Evolutionary conservation across 2,888 invertebrate genomes (phyloP).

Genomic region (Creontiades dilutus): DNA sequence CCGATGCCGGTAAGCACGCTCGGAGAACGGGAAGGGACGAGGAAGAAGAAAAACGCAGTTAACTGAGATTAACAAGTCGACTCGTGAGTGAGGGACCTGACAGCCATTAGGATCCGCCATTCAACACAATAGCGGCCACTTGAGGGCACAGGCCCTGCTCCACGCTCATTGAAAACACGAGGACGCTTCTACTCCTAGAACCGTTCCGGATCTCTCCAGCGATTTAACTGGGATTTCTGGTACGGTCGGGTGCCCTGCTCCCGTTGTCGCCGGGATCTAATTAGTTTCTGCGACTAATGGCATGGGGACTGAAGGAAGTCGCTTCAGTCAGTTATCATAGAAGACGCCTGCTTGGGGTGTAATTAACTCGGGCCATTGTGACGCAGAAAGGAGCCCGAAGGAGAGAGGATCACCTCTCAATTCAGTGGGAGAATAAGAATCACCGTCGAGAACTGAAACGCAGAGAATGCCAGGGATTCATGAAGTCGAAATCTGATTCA

Average conservation of each 20-base stretch:
- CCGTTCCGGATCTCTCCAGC: conserved; percentile 21
- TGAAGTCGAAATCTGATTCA: no score
- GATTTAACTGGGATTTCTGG: conserved; percentile 35
- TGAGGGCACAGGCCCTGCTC: conserved; percentile 33
- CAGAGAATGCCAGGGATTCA: no score
- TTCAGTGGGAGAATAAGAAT: background rate
- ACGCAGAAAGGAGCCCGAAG: background rate
- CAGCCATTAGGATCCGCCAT: conserved; percentile 34
- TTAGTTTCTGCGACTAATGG: conserved; percentile 31
- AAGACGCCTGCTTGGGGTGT: conserved; percentile 19
- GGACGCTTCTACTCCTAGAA: conserved; percentile 1
- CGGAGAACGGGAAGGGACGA: background rate
- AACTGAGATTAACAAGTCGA: background rate
- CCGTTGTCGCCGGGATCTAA: conserved; percentile 18
- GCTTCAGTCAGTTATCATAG: conserved; percentile 15
- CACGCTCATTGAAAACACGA: conserved; percentile 13
- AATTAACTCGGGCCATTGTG: conserved; percentile 1
- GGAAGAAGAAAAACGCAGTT: background rate
- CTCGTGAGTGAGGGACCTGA: conserved; percentile 33
- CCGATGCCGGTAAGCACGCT: no score
- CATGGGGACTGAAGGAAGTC: background rate
- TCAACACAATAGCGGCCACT: conserved; percentile 48
- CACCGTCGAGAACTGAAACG: background rate
- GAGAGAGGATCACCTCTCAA: background rate
- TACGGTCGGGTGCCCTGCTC: conserved; percentile 2